Percentiles rank a stretch among this genome's conserved stretches.
Evolutionary conservation across 2,113 vertebrate species (phyloP).

Genomic region (Nothoprocta pentlandii): DNA sequence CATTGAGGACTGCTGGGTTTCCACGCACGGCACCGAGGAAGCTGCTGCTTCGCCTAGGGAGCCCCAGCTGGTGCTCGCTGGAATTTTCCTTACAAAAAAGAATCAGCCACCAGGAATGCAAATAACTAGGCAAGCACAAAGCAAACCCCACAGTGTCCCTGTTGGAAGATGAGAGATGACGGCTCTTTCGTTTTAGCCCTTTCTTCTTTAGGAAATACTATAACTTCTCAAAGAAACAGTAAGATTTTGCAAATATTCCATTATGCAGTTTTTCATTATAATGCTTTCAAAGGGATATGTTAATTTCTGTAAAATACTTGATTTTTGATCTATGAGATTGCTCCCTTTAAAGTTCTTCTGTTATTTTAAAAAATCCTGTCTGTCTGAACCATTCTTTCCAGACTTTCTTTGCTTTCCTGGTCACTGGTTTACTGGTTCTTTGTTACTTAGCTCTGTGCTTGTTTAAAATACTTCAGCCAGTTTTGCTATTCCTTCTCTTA

Average conservation of each 20-base stretch:
- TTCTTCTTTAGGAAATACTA: not conserved
- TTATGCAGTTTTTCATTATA: not conserved
- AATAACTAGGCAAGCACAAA: not conserved
- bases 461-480: not conserved
- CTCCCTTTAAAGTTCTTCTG: not conserved
- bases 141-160: not conserved
- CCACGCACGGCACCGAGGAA: not conserved
- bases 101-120: not conserved
- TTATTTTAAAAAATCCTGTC: not conserved
- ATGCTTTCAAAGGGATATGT: not conserved
- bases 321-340: not conserved
- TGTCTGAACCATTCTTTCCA: not conserved
- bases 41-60: not conserved
- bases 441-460: not conserved
- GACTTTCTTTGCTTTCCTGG: not conserved
- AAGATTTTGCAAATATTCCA: not conserved
- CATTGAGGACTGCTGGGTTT: accelerated
- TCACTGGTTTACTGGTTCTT: not conserved
- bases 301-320: not conserved
- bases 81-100: not conserved
- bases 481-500: not conserved
- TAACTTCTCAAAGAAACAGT: not conserved
- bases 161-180: not conserved
- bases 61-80: not conserved
- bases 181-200: not conserved